A percentile compares a stretch with the other conserved stretches of the same genome.
phyloP scores from a whole-genome alignment of 2,797 vertebrate species.

The Phoebastria nigripes region DNA sequence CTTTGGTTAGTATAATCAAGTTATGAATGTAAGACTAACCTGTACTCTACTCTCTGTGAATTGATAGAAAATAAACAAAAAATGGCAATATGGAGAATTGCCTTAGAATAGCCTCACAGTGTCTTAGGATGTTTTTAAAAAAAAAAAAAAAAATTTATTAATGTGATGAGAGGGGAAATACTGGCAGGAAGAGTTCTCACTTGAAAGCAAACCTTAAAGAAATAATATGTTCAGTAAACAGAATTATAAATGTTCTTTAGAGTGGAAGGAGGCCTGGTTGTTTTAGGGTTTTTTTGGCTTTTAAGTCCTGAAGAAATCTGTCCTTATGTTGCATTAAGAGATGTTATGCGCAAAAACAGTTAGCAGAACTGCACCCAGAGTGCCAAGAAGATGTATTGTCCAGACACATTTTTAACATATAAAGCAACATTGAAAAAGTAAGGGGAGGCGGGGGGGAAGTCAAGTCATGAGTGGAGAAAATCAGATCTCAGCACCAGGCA shows the following conservation, averaged over 20 bases:
- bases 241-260: background rate
- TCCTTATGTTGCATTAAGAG: background rate
- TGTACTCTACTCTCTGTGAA: background rate
- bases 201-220: background rate
- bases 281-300: background rate
- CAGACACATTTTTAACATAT: background rate
- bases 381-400: background rate
- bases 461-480: background rate
- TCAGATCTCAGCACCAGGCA: background rate
- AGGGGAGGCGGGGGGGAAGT: rapidly evolving
- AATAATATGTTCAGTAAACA: background rate
- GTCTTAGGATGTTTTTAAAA: background rate
- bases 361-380: background rate
- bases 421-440: background rate
- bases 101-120: background rate
- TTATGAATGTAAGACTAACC: background rate
- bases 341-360: background rate
- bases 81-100: background rate
- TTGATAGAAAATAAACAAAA: background rate
- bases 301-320: background rate
- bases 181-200: background rate
- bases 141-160: background rate
- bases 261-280: background rate
- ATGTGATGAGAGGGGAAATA: background rate
- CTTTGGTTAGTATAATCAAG: background rate